Evolutionary conservation across 2,888 invertebrate genomes (phyloP).

Genomic region (Muscina levida): DNA sequence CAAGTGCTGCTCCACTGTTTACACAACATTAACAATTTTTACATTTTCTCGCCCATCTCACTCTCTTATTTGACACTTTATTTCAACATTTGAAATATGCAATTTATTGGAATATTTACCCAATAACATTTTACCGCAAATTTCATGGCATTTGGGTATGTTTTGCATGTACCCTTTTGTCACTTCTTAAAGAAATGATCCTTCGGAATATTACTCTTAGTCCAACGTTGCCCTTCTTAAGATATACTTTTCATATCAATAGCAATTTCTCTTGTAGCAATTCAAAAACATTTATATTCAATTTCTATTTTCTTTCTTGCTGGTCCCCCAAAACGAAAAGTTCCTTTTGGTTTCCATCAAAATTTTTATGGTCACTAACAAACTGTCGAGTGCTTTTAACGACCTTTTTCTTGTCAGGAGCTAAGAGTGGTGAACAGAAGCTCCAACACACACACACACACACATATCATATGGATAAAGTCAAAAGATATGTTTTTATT

Average conservation of each 20-base stretch:
- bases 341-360: slow-evolving; percentile 61
- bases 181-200: no score
- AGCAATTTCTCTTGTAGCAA: slow-evolving; percentile 69
- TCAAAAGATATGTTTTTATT: slow-evolving; percentile 16
- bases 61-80: slow-evolving; percentile 57
- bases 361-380: slow-evolving; percentile 59
- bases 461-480: no score
- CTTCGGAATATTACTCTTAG: no score
- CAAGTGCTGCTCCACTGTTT: slow-evolving; percentile 43
- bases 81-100: slow-evolving; percentile 57
- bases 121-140: slow-evolving; percentile 37
- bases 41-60: neutral
- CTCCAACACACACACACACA: no score
- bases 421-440: slow-evolving; percentile 12
- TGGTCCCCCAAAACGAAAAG: slow-evolving; percentile 36
- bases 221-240: neutral
- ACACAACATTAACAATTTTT: neutral
- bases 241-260: slow-evolving; percentile 40
- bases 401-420: slow-evolving; percentile 46
- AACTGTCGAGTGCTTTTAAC: slow-evolving; percentile 62
- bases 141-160: slow-evolving; percentile 51
- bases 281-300: slow-evolving; percentile 59
- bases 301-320: slow-evolving; percentile 54
- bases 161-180: slow-evolving; percentile 23
- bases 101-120: slow-evolving; percentile 53